These are phyloP conservation scores for Drosophila leontia DNA, from an alignment of 1,140 invertebrate genomes.

Conservation along the genomic window DNA sequence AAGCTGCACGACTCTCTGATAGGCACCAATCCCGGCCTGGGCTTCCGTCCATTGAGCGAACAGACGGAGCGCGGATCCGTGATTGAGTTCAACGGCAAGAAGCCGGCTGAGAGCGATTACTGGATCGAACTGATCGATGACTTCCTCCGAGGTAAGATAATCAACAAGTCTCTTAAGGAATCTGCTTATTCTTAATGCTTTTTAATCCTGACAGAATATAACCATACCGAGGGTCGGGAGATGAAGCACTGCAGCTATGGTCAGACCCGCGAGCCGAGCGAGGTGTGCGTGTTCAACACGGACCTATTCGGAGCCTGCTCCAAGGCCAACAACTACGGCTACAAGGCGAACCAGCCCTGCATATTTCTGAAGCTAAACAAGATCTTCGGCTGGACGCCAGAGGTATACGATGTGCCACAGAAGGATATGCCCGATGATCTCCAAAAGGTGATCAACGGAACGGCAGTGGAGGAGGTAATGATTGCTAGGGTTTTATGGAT, in stretches of 20 bases:
- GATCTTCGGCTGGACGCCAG: constrained; percentile 91
- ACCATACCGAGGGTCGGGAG: constrained; percentile 87
- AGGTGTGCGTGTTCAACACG: constrained; percentile 90
- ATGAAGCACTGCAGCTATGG: constrained; percentile 89
- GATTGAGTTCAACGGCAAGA: constrained; percentile 91
- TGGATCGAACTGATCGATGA: constrained; percentile 89
- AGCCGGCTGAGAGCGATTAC: constrained; percentile 87
- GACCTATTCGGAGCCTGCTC: constrained; percentile 89
- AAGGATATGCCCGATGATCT: constrained; percentile 89
- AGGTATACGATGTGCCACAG: constrained; percentile 88
- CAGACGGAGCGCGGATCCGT: constrained; percentile 92
- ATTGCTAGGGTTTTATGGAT: not conserved
- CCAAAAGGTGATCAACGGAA: constrained; percentile 86
- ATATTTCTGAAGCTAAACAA: constrained; percentile 95
- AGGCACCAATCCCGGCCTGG: constrained; percentile 95
- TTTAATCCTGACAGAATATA: constrained; percentile 59
- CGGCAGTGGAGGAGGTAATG: constrained; percentile 64
- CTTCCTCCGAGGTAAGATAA: constrained; percentile 90
- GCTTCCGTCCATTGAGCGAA: constrained; percentile 93
- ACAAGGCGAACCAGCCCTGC: constrained; percentile 90
- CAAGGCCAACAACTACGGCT: constrained; percentile 89
- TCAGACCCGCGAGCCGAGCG: constrained; percentile 86
- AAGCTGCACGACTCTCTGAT: constrained; percentile 91
- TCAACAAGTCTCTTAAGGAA: not conserved
- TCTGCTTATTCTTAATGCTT: not conserved